Evolutionary conservation across 1,140 invertebrate species (phyloP).

Genomic region (Drosophila sechellia): DNA sequence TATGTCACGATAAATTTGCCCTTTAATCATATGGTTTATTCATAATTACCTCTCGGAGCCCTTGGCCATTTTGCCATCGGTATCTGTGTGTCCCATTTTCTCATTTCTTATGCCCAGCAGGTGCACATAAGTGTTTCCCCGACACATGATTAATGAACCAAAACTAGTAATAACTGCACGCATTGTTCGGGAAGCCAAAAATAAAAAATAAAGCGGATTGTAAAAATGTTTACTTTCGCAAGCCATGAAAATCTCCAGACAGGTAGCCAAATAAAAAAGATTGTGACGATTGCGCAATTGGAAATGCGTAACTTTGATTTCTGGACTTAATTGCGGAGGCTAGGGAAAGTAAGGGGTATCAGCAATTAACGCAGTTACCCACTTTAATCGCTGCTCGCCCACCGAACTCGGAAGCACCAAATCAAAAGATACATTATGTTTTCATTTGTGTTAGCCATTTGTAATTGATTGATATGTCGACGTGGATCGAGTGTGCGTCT

Average conservation of each 20-base stretch:
- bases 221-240: constrained; percentile 77
- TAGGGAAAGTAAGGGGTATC: constrained; percentile 25
- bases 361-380: constrained; percentile 53
- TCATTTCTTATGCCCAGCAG: constrained; percentile 51
- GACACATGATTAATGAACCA: constrained; percentile 67
- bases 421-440: constrained; percentile 49
- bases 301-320: constrained; percentile 73
- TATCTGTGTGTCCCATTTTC: constrained; percentile 29
- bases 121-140: constrained; percentile 32
- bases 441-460: constrained; percentile 51
- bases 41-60: constrained; percentile 14
- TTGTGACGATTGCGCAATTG: constrained; percentile 62
- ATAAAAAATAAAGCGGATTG: constrained; percentile 24
- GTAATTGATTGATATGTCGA: constrained; percentile 38
- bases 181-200: constrained; percentile 56
- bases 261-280: constrained; percentile 4
- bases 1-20: constrained; percentile 14
- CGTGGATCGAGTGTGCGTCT: constrained; percentile 17
- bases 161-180: constrained; percentile 55
- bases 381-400: constrained; percentile 42
- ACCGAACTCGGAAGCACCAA: constrained; percentile 41
- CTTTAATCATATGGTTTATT: constrained; percentile 17
- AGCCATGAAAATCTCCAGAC: constrained; percentile 63
- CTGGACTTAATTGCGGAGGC: constrained; percentile 58
- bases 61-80: constrained; percentile 13